Conservation (phyloP, 2,888 invertebrate species). For the Strigamia crassipes region DNA sequence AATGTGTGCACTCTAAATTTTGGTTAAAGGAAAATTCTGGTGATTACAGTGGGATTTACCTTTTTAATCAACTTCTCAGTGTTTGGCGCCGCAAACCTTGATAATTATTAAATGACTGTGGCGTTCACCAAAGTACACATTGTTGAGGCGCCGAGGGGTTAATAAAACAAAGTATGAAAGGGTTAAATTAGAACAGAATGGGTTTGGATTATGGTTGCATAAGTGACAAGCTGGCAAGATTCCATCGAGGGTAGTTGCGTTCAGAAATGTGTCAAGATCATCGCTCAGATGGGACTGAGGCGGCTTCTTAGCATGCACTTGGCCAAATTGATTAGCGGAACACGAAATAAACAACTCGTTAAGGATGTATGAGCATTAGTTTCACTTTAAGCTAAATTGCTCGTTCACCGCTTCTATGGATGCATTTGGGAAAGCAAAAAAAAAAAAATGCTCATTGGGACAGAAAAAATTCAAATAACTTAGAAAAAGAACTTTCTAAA, state of each 20-base stretch:
- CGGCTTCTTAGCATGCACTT: constrained; percentile 29
- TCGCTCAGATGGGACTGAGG: constrained; percentile 1
- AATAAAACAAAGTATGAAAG: background rate
- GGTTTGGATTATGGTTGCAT: background rate
- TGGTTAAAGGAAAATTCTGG: no score
- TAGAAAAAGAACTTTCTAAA: background rate
- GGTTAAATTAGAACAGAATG: background rate
- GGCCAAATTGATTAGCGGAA: constrained; percentile 12
- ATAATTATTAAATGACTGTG: background rate
- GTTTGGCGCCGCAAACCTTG: no score
- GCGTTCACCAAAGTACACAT: background rate
- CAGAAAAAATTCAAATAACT: background rate
- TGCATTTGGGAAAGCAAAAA: background rate
- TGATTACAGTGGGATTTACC: no score
- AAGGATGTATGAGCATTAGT: constrained; percentile 1
- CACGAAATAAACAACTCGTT: constrained; percentile 25
- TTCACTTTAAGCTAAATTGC: constrained; percentile 6
- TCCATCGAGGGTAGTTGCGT: background rate
- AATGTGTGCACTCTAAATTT: background rate
- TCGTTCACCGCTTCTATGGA: background rate
- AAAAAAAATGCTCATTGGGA: background rate
- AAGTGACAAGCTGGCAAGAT: background rate
- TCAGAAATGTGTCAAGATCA: constrained; percentile 14
- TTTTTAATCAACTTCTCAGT: no score
- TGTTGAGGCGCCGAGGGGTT: background rate